A percentile compares a stretch with the other conserved stretches of the same genome.
Conservation (phyloP, 1,140 invertebrate genomes). For the Drosophila malerkotliana region DNA sequence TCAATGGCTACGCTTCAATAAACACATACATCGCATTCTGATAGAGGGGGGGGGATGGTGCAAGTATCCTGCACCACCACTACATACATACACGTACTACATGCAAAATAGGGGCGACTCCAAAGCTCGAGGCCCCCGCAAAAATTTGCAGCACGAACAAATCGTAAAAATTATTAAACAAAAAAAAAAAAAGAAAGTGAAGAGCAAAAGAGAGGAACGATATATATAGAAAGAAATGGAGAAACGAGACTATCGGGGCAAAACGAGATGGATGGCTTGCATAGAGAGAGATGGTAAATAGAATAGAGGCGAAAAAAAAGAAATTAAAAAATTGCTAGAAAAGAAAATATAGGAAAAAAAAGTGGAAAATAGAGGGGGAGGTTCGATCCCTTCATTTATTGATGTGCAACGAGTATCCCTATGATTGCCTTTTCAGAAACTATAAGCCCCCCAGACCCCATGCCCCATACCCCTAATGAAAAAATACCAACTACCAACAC, state of each 20-base stretch:
- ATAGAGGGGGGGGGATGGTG: slow-evolving; percentile 2
- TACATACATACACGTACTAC: background rate
- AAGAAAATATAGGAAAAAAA: background rate
- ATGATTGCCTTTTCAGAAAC: slow-evolving; percentile 69
- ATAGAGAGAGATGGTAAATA: background rate
- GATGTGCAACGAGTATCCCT: slow-evolving; percentile 71
- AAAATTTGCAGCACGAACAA: slow-evolving; percentile 78
- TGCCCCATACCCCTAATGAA: too few relatives aligned
- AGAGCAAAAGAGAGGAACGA: background rate
- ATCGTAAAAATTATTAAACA: slow-evolving; percentile 77
- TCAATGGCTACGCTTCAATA: slow-evolving; percentile 83
- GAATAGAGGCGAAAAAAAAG: slow-evolving; percentile 27
- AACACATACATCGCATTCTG: slow-evolving; percentile 71
- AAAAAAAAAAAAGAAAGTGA: slow-evolving; percentile 23
- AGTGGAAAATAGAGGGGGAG: background rate
- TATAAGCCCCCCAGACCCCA: slow-evolving; percentile 11
- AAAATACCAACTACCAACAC: background rate
- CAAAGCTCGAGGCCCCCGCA: slow-evolving; percentile 7
- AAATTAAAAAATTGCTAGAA: slow-evolving; percentile 71
- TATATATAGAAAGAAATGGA: slow-evolving; percentile 15
- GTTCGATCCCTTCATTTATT: slow-evolving; percentile 69
- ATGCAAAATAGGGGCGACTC: slow-evolving; percentile 29
- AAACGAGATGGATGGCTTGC: slow-evolving; percentile 14
- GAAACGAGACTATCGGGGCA: background rate
- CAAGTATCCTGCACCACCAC: slow-evolving; percentile 24